A percentile compares a stretch with the other conserved stretches of the same genome.
phyloP scores from a whole-genome alignment of 2,888 invertebrate species.

The Rotaria magnacalcarata region DNA sequence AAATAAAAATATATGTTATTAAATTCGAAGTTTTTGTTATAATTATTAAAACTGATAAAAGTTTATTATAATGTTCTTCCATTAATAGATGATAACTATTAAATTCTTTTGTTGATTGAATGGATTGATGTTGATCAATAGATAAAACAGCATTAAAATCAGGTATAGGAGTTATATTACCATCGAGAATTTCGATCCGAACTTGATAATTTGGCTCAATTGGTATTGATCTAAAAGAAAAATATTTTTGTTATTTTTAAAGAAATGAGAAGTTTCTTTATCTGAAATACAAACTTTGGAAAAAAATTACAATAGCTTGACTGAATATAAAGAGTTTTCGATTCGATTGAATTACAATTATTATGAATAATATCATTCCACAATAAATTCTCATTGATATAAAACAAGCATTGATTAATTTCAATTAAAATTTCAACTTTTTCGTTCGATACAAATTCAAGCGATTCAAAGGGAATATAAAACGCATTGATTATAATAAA shows the following conservation, averaged over 20 bases:
- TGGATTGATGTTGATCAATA: neutral
- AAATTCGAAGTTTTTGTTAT: neutral
- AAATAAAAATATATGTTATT: neutral
- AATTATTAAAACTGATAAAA: neutral
- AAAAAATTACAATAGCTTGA: neutral
- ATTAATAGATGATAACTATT: neutral
- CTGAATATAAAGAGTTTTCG: neutral
- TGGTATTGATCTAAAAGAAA: neutral
- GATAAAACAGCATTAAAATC: neutral
- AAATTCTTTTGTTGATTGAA: neutral
- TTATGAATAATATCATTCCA: neutral
- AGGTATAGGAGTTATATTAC: neutral
- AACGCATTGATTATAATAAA: slow-evolving; percentile 20
- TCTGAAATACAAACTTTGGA: neutral
- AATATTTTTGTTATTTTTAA: neutral
- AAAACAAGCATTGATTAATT: neutral
- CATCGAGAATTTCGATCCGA: neutral
- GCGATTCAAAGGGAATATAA: slow-evolving; percentile 1
- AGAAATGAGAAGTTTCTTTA: neutral
- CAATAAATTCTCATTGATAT: neutral
- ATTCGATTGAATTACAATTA: neutral
- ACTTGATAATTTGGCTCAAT: neutral
- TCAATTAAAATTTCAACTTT: neutral
- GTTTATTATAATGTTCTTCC: neutral
- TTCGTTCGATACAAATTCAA: neutral